Base-by-base conservation (phyloP, 2,113 vertebrate species). In the Orthochromis malagaraziensis region DNA sequence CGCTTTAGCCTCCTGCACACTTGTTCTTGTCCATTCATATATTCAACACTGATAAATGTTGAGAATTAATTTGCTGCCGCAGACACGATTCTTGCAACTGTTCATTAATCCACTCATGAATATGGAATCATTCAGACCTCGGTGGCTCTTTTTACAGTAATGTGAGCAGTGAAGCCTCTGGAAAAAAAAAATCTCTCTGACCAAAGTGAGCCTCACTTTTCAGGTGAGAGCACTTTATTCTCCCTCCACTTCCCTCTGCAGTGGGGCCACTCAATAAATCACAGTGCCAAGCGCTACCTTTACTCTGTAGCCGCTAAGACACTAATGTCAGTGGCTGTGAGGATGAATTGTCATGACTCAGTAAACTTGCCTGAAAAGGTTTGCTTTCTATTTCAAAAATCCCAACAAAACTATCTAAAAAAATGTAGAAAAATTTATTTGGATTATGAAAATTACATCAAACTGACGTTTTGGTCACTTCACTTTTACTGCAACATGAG, bases 21-120 rank as follows among this genome's bases (percentile, higher is more conserved):
- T 93, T 88, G 86, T 91, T 90, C 84, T 68, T 75, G 83, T 75
- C 90, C 91, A 91, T 96, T 96, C 93, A 96, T 93, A 94, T 94
- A 94, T 95, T 94, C 94, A 88, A 84, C 82, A 31, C 91, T 94
- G 93, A 94, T 94, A 94, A 95, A 95, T 93, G 94, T 92, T 88
- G 83, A 89, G 93, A 94, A 95, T 95, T 93, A 95, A 96, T 95
- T 95, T 95, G 68, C 91, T 85, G 85, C 79, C 35, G 89, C 91
- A 92, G 93, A 92, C 90, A 90, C 49, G 82, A 85, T 91, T 89
- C 79, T 84, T 85, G 81, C 70, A 83, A 91, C 91, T 87, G 83
- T 92, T 94, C 94, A 96, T 95, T 96, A 95, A 95, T 91, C 87
- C 88, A 42, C 91, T 95, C 90, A 88, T 93, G 90, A 96, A 94